Evolutionary conservation across 2,797 vertebrate genomes (phyloP).

Genomic region (Hydrolagus colliei): DNA sequence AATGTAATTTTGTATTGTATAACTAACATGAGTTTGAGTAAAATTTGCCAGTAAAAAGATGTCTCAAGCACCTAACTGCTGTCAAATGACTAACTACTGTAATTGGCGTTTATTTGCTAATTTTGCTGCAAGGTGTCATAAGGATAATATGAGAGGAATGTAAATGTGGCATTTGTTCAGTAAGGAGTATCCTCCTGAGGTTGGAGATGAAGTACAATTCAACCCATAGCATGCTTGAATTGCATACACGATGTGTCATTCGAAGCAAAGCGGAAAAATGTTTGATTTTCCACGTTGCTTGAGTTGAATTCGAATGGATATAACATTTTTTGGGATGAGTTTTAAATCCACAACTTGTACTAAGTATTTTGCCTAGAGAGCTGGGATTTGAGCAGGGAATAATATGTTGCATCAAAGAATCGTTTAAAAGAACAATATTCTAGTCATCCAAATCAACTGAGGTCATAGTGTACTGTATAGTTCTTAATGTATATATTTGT

Average conservation of each 20-base stretch:
- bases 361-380: not conserved
- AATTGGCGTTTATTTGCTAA: not conserved
- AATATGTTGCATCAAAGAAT: not conserved
- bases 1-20: too few species aligned
- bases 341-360: not conserved
- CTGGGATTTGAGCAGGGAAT: not conserved
- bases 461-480: not conserved
- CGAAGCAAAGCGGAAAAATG: not conserved
- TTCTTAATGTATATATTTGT: not conserved
- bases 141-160: not conserved
- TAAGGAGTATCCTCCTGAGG: not conserved
- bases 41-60: not conserved
- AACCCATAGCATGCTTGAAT: not conserved
- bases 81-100: not conserved
- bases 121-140: not conserved
- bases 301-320: not conserved
- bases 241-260: not conserved
- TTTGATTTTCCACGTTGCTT: not conserved
- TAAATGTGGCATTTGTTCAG: not conserved
- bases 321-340: not conserved
- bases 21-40: too few species aligned
- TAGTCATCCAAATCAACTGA: not conserved
- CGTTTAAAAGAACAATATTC: not conserved
- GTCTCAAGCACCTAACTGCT: not conserved
- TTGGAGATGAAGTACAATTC: not conserved